These are phyloP conservation scores for Chaetodon auriga DNA, from an alignment of 2,113 vertebrate genomes.

Conservation along the genomic window DNA sequence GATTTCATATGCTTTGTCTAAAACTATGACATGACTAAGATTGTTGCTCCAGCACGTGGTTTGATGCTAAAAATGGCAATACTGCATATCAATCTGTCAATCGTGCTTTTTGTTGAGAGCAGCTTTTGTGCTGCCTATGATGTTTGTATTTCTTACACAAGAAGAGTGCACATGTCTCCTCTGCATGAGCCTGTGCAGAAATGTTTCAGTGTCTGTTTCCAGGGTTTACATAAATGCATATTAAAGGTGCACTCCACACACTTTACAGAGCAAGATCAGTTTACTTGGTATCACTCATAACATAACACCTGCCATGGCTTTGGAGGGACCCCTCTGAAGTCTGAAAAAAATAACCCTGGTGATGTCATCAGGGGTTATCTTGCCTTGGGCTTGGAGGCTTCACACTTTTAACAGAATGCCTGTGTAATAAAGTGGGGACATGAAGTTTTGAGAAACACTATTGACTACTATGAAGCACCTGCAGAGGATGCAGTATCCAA, in stretches of 20 bases:
- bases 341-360: background rate
- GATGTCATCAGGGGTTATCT: background rate
- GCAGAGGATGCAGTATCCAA: background rate
- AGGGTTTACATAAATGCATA: background rate
- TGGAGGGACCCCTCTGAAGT: background rate
- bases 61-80: constrained; percentile 7
- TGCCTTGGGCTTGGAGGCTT: background rate
- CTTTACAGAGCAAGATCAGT: background rate
- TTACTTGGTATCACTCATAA: background rate
- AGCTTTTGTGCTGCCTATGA: background rate
- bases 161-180: background rate
- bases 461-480: background rate
- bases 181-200: background rate
- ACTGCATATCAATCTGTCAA: background rate
- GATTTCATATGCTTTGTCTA: background rate
- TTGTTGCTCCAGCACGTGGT: background rate
- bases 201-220: background rate
- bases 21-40: constrained; percentile 11
- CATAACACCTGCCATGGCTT: background rate
- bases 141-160: background rate
- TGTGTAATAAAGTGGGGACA: background rate
- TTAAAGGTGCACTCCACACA: background rate
- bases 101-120: background rate
- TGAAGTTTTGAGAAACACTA: background rate
- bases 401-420: background rate